Evolutionary conservation across 2,113 vertebrate species (phyloP).

Genomic region (Opisthocomus hoazin): DNA sequence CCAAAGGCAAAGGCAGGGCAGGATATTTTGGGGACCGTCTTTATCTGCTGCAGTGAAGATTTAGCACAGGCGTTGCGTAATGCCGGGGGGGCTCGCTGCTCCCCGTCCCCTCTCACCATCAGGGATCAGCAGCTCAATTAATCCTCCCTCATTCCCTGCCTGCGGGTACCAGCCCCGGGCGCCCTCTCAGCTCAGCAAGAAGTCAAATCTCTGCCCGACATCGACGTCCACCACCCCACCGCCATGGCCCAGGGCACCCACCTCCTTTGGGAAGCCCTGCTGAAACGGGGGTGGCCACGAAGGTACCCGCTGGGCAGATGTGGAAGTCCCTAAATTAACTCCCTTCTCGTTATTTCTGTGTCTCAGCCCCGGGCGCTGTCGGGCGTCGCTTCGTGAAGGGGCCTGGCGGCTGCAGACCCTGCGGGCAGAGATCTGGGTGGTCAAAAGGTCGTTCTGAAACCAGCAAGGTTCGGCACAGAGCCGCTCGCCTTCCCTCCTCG

Average conservation of each 20-base stretch:
- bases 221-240: neutral
- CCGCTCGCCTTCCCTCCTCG: neutral
- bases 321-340: neutral
- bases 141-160: constrained; percentile 43
- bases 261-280: neutral
- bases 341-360: neutral
- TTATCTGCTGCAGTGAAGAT: constrained; percentile 16
- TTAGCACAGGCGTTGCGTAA: constrained; percentile 2
- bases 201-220: neutral
- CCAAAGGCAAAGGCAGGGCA: neutral
- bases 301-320: accelerated
- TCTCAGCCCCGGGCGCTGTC: accelerated
- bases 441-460: neutral
- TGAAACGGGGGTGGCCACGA: accelerated
- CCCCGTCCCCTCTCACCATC: neutral
- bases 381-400: accelerated
- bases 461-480: accelerated
- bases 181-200: neutral
- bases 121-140: constrained; percentile 43
- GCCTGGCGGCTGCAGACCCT: neutral
- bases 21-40: neutral
- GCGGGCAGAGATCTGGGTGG: neutral
- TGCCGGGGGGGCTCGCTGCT: neutral
- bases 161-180: neutral
- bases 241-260: neutral